phyloP scores from a whole-genome alignment of 2,113 vertebrate species.

The Anguilla rostrata region DNA sequence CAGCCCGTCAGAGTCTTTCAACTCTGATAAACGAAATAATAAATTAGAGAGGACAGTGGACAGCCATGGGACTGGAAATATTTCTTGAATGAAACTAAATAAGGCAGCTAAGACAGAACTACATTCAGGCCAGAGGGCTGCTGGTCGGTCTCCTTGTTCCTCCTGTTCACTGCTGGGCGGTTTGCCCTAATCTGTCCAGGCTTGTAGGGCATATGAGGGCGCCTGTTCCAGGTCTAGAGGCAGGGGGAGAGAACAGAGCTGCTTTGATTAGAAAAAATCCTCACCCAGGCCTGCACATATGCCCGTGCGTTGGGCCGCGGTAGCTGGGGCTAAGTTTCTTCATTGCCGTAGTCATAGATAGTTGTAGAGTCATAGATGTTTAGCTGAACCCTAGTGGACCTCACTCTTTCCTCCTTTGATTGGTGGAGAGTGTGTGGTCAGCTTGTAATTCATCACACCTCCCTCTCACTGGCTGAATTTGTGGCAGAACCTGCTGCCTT shows the following conservation, averaged over 20 bases:
- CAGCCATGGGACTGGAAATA: not conserved
- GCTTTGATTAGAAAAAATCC: not conserved
- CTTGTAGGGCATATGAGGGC: constrained; percentile 32
- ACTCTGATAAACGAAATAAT: not conserved
- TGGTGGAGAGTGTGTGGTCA: no score
- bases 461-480: no score
- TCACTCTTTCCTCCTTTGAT: no score
- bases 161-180: constrained; percentile 30
- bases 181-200: constrained; percentile 35
- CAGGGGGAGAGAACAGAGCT: constrained; percentile 22
- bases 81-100: not conserved
- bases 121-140: constrained; percentile 7
- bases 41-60: not conserved
- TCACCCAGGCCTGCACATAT: no score
- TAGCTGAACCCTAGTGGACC: no score
- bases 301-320: no score
- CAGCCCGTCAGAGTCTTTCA: not conserved
- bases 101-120: not conserved
- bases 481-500: no score
- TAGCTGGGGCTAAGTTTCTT: no score
- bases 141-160: constrained; percentile 1
- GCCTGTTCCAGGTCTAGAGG: constrained; percentile 21
- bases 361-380: no score
- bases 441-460: no score
- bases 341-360: no score